Evolutionary conservation across 2,113 vertebrate genomes (phyloP), one percentile per base, ranked within the genome.

Genomic region (Tachuris rubrigastra): DNA sequence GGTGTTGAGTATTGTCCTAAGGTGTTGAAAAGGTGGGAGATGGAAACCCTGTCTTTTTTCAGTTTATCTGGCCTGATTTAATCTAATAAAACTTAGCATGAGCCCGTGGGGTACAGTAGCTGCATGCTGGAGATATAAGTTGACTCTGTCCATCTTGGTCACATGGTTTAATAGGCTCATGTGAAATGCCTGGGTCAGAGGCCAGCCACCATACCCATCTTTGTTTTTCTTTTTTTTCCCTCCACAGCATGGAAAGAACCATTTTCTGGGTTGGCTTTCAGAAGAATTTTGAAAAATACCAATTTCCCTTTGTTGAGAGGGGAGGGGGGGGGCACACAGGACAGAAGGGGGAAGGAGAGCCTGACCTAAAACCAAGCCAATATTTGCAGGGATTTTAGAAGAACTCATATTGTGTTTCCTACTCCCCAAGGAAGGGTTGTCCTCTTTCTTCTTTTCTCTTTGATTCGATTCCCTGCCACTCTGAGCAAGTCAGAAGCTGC

Each of bases 381-480:
- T 97, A 97, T 98, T 97, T 98, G 96, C 92, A 53, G 89, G 85
- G 97, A 95, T 96, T 97, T 98, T 97, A 97, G 94, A 98, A 96
- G 97, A 98, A 81, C 97, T 97, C 12, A 78, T 95, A 98, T 98
- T 98, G 98, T 98, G 96, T 98, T 98, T 96, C 95, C 19, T 90
- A 73, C 94, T 98, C 98, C 98, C 97, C 37, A 85, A 98, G 98
- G 98, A 98, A 98, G 97, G 97, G 96, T 96, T 97, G 97, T 97
- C 95, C 95, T 95, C 96, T 98, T 97, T 98, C 96, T 98, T 97
- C 87, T 98, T 97, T 98, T 98, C 96, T 96, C 63, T 98, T 96
- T 97, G 96, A 98, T 98, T 98, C n/a, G 87, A 97, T 98, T 98
- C 98, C 97, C 98, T 97, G 98, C 97, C 98, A 98, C 96, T 98